Evolutionary conservation across 2,888 invertebrate genomes (phyloP), one percentile per base, ranked within the genome.

Genomic region (Cephus pulcher): DNA sequence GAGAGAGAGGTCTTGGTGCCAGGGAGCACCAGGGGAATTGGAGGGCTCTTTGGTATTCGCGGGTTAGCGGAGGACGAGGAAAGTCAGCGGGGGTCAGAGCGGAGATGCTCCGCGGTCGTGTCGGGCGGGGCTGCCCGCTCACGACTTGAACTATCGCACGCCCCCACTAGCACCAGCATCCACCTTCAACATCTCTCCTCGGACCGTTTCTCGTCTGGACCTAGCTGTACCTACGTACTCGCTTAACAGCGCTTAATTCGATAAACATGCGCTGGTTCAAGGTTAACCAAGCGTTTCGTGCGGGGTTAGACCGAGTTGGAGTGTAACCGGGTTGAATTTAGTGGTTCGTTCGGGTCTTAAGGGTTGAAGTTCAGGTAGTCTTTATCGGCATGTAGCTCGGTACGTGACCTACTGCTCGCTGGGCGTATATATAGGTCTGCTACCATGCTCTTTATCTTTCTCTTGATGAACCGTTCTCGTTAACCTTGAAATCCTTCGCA

Each of bases 121-220:
- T 91, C 91, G 91, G 91, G 91, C 91, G 91, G 91, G 91, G 91
- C 91, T 90, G 91, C 88, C 88, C 89, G 90, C 92, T 93, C 93
- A 93, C 93, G 93, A 93, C 91, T 93, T 93, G 93, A 93, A 93
- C 93, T 93, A 93, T 93, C 93, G 92, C 93, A 93, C 93, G 93
- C 93, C 93, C 93, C 92, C 91, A 90, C 91, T 90, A 90, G 89
- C 90, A 90, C 89, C 89, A 87, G 81, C 88, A 89, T 89, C 89
- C 88, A 89, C 87, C 89, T 88, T 87, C 84, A 84, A 85, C 84
- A 83, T 83, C 85, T 80, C 80, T 82, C 75, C 77, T 84, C 85
- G 84, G 81, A 84, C 84, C 84, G 86, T 69, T 77, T 76, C 32
- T 87, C 86, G 85, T 87, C 83, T 76, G 83, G 79, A 80, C 71